Base-by-base conservation (phyloP, 2,797 vertebrate species). In the Tragopan temminckii region DNA sequence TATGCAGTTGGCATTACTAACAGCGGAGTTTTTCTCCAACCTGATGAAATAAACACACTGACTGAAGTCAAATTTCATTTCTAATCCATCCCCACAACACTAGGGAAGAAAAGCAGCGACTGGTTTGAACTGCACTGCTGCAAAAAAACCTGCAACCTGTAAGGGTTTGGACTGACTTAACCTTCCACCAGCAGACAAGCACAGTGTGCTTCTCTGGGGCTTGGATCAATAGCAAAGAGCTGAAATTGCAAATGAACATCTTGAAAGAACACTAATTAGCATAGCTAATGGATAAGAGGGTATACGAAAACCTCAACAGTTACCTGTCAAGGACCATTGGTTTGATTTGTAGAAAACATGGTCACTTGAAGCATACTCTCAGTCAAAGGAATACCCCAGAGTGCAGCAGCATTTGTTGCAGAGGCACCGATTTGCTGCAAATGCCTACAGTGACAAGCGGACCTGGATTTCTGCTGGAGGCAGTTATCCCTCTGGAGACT, bases 111-210 rank as follows among this genome's bases (percentile, higher is more conserved):
- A 90, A 61, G 25, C 12, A 81, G 36, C 23, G 57, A 67, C 19
- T 45, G 52, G 48, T 35, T 21, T 24, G 31, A 85, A 61, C 38
- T 27, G 1, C 6, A 42, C 27, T 38, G 23, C 69, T 76, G 74
- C 55, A 11, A 57, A 74, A 70, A 85, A 55, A 82, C 80, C 33
- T 68, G 36, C 20, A 19, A 68, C 23, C 52, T 3, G 13, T 13
- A 52, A 3, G 25, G 23, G 35, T 80, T 79, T 81, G 82, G 80
- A 64, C 71, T 66, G 90, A 89, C 76, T 71, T 89, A 92, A 82
- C 24, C 45, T 76, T 88, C 43, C 61, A 48, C 53, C 64, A 76
- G 82, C 5, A 69, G 43, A 92, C 42, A 71, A 89, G 77, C 75
- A 89, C 20, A 50, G 62, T 62, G 67, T 36, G 84, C 33, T 75